phyloP scores from a whole-genome alignment of 2,113 vertebrate species.

The Pyrgilauda ruficollis region DNA sequence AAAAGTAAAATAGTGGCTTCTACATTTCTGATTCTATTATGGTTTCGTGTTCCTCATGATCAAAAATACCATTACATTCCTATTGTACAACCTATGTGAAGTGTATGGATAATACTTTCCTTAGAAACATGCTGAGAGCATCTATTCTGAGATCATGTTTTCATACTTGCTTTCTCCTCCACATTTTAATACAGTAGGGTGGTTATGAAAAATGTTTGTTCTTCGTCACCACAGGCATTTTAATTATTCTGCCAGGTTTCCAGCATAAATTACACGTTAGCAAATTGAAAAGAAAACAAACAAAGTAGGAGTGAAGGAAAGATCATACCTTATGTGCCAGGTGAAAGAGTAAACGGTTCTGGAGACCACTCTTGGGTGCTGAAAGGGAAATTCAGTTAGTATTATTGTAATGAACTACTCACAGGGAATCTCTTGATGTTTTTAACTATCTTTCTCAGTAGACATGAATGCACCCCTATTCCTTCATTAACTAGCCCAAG shows the following conservation, averaged over 20 bases:
- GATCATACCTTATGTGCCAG: conserved; percentile 92
- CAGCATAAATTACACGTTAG: not conserved
- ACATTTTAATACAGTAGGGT: not conserved
- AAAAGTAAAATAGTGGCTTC: not conserved
- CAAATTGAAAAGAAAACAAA: not conserved
- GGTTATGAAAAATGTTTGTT: not conserved
- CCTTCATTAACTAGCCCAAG: not conserved
- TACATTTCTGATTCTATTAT: not conserved
- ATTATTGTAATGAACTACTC: not conserved
- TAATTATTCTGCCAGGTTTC: not conserved
- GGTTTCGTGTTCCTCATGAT: not conserved
- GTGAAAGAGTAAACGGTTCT: conserved; percentile 96
- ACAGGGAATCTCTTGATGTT: not conserved
- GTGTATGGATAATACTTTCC: not conserved
- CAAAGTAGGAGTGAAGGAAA: not conserved
- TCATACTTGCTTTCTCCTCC: conserved; percentile 10
- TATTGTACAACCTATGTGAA: not conserved
- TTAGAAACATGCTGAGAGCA: not conserved
- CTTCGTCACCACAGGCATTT: not conserved
- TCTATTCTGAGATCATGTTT: not conserved
- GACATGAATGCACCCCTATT: not conserved
- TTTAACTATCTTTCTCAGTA: not conserved
- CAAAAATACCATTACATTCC: not conserved
- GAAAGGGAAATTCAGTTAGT: conserved; percentile 37
- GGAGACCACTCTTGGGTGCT: conserved; percentile 88